Conservation (phyloP, 2,113 vertebrate species). For the Phrynosoma blainvillii region DNA sequence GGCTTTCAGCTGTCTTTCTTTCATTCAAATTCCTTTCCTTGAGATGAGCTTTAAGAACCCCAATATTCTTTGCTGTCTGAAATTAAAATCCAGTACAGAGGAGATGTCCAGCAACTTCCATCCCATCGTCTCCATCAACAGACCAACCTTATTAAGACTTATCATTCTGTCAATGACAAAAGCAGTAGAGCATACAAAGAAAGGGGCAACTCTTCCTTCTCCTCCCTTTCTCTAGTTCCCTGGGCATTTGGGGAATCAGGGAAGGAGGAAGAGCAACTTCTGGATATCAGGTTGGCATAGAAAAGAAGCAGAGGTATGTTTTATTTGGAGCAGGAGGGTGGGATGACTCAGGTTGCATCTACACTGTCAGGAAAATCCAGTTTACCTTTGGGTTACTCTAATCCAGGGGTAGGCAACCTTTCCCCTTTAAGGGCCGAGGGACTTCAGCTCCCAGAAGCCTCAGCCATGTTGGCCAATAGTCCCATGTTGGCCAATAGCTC, state of each 20-base stretch:
- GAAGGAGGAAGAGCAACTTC: neutral
- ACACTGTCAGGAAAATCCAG: no score
- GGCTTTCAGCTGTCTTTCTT: neutral
- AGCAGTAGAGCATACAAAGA: no score
- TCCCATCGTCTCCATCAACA: neutral
- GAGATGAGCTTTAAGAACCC: neutral
- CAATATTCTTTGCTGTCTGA: neutral
- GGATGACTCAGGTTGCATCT: neutral
- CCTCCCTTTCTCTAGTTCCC: neutral
- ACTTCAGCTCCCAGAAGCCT: no score
- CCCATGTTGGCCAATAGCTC: no score
- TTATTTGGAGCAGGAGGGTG: neutral
- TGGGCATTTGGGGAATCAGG: neutral
- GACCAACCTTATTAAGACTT: neutral
- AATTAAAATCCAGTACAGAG: neutral
- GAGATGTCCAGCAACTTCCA: neutral
- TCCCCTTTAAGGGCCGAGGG: no score
- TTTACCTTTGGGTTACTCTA: no score
- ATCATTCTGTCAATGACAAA: no score
- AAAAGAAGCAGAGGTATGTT: neutral
- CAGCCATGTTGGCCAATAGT: no score
- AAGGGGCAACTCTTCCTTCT: neutral
- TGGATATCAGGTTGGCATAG: neutral
- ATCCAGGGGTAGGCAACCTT: no score
- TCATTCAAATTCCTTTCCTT: neutral